Conservation (phyloP, 1,140 invertebrate species). For the Gonatopus flavifemur region DNA sequence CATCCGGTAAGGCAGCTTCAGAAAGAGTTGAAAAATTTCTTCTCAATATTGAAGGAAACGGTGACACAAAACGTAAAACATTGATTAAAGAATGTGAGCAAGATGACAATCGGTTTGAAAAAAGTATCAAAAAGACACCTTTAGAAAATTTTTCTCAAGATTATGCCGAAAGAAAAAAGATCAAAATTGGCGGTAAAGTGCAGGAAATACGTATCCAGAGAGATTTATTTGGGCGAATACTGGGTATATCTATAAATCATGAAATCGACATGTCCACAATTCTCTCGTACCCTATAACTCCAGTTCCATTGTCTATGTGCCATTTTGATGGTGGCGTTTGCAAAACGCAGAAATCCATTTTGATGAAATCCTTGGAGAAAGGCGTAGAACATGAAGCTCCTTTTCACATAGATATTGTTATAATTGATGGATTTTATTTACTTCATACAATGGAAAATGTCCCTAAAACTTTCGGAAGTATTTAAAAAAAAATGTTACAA, state of each 20-base stretch:
- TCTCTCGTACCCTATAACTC: too few species aligned
- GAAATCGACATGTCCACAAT: constrained; percentile 6
- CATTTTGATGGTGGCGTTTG: too few species aligned
- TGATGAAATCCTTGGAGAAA: too few species aligned
- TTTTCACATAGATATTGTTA: not conserved
- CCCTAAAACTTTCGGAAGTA: not conserved
- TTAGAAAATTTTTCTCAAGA: too few species aligned
- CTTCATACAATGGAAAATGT: not conserved
- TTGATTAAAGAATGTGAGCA: too few species aligned
- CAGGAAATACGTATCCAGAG: constrained; percentile 18
- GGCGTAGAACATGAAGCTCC: too few species aligned
- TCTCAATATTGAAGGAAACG: constrained; percentile 8
- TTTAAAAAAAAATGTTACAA: not conserved
- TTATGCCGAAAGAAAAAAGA: constrained; percentile 14
- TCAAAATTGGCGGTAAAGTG: constrained; percentile 16
- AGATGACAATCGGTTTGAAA: too few species aligned
- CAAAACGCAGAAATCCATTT: too few species aligned
- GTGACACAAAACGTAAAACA: constrained; percentile 1
- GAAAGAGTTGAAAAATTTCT: not conserved
- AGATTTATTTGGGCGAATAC: constrained; percentile 29
- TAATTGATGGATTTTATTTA: too few species aligned
- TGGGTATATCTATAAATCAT: too few species aligned
- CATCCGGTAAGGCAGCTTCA: constrained; percentile 8
- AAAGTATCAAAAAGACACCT: too few species aligned
- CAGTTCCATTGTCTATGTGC: too few species aligned